phyloP scores from a whole-genome alignment of 2,888 invertebrate genomes.

The Euproctis similis region DNA sequence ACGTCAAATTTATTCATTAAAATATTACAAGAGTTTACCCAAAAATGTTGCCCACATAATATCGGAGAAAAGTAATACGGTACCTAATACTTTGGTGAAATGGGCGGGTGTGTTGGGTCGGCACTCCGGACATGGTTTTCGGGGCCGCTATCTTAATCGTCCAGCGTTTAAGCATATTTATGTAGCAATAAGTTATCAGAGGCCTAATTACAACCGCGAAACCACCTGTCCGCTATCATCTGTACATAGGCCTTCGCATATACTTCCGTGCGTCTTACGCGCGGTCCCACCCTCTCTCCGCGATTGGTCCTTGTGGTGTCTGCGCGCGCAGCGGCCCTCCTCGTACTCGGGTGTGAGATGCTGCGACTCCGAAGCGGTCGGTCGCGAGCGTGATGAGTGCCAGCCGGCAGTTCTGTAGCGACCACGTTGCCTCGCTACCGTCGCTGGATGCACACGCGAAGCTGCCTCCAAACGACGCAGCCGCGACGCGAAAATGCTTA shows the following conservation, averaged over 20 bases:
- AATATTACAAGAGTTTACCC: conserved; percentile 39
- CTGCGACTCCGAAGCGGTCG: conserved; percentile 58
- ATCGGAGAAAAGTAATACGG: conserved; percentile 36
- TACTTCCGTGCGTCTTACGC: conserved; percentile 74
- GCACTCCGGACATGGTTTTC: conserved; percentile 37
- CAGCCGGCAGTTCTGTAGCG: conserved; percentile 58
- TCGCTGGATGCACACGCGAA: conserved; percentile 18
- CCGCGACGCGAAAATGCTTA: conserved; percentile 19
- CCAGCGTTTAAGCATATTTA: conserved; percentile 65
- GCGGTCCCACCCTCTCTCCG: conserved; percentile 62
- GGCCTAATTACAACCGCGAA: conserved; percentile 72
- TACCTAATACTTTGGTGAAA: conserved; percentile 39
- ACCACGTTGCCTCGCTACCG: conserved; percentile 47
- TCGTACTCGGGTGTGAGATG: conserved; percentile 54
- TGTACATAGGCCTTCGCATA: conserved; percentile 76
- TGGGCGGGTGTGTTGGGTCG: conserved; percentile 35
- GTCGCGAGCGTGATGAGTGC: conserved; percentile 57
- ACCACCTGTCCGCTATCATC: conserved; percentile 75
- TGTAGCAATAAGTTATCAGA: conserved; percentile 71
- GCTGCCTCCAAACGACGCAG: conserved; percentile 14
- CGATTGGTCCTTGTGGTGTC: conserved; percentile 51
- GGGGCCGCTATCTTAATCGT: conserved; percentile 65
- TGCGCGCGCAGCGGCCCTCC: conserved; percentile 74
- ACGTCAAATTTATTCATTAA: conserved; percentile 28
- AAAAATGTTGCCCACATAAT: conserved; percentile 35